These are phyloP conservation scores for Toxotes chatareus DNA, from an alignment of 2,113 vertebrate species.

Conservation along the genomic window DNA sequence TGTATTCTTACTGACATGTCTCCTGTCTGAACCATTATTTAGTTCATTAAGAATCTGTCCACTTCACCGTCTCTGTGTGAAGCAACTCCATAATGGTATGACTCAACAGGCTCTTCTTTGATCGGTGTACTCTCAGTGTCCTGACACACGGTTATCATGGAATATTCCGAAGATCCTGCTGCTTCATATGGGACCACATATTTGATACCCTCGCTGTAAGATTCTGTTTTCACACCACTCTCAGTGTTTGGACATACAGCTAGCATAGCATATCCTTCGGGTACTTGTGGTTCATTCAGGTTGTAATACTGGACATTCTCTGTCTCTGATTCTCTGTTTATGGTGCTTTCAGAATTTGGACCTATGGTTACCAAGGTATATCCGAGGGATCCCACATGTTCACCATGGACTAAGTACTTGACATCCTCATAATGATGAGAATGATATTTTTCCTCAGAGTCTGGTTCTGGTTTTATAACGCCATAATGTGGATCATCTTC, in stretches of 20 bases:
- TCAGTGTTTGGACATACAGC: not conserved
- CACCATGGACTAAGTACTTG: not conserved
- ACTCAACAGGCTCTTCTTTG: conserved; percentile 16
- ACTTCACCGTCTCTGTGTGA: not conserved
- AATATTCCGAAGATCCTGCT: not conserved
- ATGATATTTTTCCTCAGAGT: not conserved
- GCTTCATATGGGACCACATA: not conserved
- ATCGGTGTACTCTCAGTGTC: not conserved
- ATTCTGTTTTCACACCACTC: not conserved
- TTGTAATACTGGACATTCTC: not conserved
- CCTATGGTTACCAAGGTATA: too few relatives aligned
- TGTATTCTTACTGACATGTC: not conserved
- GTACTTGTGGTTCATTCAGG: not conserved
- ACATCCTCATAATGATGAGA: not conserved
- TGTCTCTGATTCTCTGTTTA: not conserved
- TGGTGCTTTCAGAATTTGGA: not conserved
- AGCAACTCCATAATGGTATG: not conserved
- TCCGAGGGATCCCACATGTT: not conserved
- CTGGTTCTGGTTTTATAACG: not conserved
- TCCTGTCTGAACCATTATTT: not conserved
- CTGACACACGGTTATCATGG: not conserved
- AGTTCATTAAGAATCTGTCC: not conserved
- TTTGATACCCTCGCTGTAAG: not conserved
- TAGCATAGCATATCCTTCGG: not conserved
- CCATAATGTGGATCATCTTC: not conserved